These are phyloP conservation scores for Pristionchus japonicus DNA, from an alignment of 2,888 invertebrate genomes.

Conservation along the genomic window DNA sequence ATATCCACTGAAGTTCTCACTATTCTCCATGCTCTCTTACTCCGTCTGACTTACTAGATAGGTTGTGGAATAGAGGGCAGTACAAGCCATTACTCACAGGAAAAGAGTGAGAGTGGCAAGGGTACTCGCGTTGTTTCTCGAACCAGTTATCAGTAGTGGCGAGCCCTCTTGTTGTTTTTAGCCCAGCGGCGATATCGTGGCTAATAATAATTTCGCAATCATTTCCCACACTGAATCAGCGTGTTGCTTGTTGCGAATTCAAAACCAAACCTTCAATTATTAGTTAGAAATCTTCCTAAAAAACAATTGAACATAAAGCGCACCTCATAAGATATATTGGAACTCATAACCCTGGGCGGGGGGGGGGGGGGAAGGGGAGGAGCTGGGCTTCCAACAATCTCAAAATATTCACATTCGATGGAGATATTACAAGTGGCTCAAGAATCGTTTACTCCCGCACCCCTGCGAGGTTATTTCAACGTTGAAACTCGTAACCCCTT, in stretches of 20 bases:
- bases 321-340: too few species aligned
- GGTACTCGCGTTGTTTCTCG: background rate
- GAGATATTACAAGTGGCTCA: too few species aligned
- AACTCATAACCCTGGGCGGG: too few species aligned
- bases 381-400: too few species aligned
- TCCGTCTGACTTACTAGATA: background rate
- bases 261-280: background rate
- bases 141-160: conserved; percentile 3
- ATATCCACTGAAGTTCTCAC: background rate
- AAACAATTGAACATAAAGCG: too few species aligned
- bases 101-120: background rate
- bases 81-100: background rate
- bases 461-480: background rate
- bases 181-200: background rate
- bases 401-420: too few species aligned
- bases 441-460: background rate
- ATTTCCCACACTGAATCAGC: too few species aligned
- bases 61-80: background rate
- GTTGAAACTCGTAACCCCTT: background rate
- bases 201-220: too few species aligned
- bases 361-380: too few species aligned
- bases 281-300: background rate
- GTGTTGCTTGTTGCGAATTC: too few species aligned
- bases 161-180: background rate
- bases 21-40: background rate